Evolutionary conservation across 2,113 vertebrate genomes (phyloP).

Genomic region (Condylura cristata): DNA sequence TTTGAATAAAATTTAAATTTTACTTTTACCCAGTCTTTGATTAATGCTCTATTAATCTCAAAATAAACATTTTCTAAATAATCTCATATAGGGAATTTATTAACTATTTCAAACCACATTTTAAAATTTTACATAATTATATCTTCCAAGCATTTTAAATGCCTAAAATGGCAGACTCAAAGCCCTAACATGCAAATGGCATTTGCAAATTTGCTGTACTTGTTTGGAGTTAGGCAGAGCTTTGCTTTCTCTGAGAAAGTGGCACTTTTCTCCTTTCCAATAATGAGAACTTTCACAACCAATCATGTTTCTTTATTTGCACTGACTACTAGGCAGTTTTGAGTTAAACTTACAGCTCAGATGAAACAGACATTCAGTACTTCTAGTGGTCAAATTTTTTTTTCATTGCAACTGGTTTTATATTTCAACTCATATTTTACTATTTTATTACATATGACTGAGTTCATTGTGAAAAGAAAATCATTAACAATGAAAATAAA

Average conservation of each 20-base stretch:
- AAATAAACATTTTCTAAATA: slow-evolving; percentile 37
- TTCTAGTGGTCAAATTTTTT: neutral
- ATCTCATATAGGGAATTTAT: neutral
- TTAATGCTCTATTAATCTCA: slow-evolving; percentile 18
- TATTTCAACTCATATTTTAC: slow-evolving; percentile 46
- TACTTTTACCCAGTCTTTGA: slow-evolving; percentile 4
- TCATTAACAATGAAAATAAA: slow-evolving; percentile 44
- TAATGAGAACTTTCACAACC: neutral
- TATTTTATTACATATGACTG: slow-evolving; percentile 25
- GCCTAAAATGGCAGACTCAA: slow-evolving; percentile 3
- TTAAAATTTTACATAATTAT: slow-evolving; percentile 49
- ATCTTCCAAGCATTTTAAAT: slow-evolving; percentile 54
- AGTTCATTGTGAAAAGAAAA: slow-evolving; percentile 27
- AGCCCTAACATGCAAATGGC: neutral
- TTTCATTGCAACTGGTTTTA: slow-evolving; percentile 14
- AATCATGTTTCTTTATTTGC: slow-evolving; percentile 28
- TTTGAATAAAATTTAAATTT: slow-evolving; percentile 3
- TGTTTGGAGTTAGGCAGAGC: neutral
- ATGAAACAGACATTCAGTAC: slow-evolving; percentile 28
- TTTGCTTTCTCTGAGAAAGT: slow-evolving; percentile 27
- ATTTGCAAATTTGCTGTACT: neutral
- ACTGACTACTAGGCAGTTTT: slow-evolving; percentile 36
- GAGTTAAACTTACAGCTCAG: slow-evolving; percentile 27
- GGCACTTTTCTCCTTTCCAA: neutral
- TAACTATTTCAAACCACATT: slow-evolving; percentile 32